phyloP scores from a whole-genome alignment of 2,797 vertebrate species.

The Sebastes steindachneri region DNA sequence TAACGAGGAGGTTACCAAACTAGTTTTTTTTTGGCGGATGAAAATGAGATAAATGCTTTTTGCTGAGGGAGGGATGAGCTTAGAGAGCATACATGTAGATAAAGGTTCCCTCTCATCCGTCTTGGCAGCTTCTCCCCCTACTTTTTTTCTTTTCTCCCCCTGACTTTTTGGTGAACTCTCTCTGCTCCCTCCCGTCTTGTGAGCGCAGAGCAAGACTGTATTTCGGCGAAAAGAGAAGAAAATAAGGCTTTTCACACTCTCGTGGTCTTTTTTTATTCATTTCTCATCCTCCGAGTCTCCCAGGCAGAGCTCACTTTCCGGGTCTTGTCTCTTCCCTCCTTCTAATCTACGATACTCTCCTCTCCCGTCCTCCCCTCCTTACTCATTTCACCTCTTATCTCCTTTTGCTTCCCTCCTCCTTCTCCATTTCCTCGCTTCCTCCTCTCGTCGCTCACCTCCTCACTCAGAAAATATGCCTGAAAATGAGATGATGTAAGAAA shows the following conservation, averaged over 20 bases:
- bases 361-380: slow-evolving; percentile 1
- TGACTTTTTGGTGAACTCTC: slow-evolving; percentile 79
- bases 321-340: slow-evolving; percentile 19
- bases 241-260: slow-evolving; percentile 18
- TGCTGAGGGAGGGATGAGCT: slow-evolving; percentile 46
- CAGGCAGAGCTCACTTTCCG: slow-evolving; percentile 21
- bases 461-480: slow-evolving; percentile 17
- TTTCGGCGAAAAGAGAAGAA: not conserved
- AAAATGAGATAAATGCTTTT: slow-evolving; percentile 45
- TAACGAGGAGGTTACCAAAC: slow-evolving; percentile 49
- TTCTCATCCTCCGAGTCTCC: slow-evolving; percentile 6
- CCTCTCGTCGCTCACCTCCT: not conserved
- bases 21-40: slow-evolving; percentile 9
- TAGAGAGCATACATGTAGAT: slow-evolving; percentile 44
- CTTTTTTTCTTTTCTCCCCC: slow-evolving; percentile 35
- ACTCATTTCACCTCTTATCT: slow-evolving; percentile 16
- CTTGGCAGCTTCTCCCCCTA: slow-evolving; percentile 41
- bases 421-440: slow-evolving; percentile 2
- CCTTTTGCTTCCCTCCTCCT: not conserved
- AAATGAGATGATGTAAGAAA: slow-evolving; percentile 61
- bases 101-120: slow-evolving; percentile 39
- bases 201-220: not conserved
- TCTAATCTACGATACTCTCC: slow-evolving; percentile 25
- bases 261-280: slow-evolving; percentile 24
- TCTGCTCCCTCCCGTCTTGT: not conserved